These are phyloP conservation scores for Synanthedon myopaeformis DNA, from an alignment of 2,888 invertebrate species.

Conservation along the genomic window DNA sequence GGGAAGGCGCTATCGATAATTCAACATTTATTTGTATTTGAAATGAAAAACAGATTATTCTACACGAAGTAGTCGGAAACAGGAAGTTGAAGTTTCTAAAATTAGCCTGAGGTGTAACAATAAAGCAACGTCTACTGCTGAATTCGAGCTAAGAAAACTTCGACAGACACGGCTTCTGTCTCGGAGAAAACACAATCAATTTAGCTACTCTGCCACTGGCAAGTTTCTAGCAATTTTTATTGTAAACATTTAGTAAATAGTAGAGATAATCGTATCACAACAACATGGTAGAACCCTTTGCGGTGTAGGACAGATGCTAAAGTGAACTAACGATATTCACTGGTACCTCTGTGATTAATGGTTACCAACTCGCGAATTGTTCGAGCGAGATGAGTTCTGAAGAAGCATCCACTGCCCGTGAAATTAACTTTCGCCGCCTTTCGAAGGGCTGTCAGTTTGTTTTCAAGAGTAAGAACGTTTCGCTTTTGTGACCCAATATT, in stretches of 20 bases:
- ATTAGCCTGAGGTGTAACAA: too few species aligned
- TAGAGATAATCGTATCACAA: not conserved
- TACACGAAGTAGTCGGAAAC: too few species aligned
- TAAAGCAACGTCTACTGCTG: not conserved
- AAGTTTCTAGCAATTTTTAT: not conserved
- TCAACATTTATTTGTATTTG: too few species aligned
- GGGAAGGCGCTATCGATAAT: too few species aligned
- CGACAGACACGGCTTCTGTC: not conserved
- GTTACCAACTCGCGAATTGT: slow-evolving; percentile 49
- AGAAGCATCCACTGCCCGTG: slow-evolving; percentile 62
- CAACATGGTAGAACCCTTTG: not conserved
- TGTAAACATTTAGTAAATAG: not conserved
- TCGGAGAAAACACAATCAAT: not conserved
- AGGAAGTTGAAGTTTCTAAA: too few species aligned
- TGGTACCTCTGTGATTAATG: slow-evolving; percentile 44
- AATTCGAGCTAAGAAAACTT: not conserved
- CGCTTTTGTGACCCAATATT: slow-evolving; percentile 30
- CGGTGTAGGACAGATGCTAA: not conserved
- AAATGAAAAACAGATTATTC: too few species aligned
- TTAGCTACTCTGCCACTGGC: not conserved
- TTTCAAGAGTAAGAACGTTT: slow-evolving; percentile 34
- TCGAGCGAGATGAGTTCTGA: slow-evolving; percentile 59
- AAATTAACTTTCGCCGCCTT: slow-evolving; percentile 64
- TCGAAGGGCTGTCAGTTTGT: slow-evolving; percentile 49
- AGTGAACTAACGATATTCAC: slow-evolving; percentile 1